These are phyloP conservation scores for Periparus ater DNA, from an alignment of 2,797 vertebrate species.

Conservation along the genomic window DNA sequence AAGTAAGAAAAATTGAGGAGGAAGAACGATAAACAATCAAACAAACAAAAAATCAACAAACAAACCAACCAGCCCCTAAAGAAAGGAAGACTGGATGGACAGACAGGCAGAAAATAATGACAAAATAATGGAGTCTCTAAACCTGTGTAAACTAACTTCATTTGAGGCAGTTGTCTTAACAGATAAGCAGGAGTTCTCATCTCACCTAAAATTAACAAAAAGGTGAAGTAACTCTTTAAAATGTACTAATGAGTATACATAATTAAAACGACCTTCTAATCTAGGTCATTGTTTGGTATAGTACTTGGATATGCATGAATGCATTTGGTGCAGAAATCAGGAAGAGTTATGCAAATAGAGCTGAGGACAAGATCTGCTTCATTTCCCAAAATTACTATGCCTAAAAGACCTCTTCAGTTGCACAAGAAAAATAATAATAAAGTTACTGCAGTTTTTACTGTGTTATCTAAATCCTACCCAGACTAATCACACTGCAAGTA, in stretches of 20 bases:
- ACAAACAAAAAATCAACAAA: not conserved
- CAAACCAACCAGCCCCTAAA: not conserved
- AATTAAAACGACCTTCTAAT: conserved; percentile 30
- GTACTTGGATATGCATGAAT: not conserved
- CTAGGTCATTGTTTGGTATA: conserved; percentile 35
- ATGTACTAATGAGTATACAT: not conserved
- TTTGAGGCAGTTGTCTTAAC: not conserved
- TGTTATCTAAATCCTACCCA: not conserved
- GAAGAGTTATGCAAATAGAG: not conserved
- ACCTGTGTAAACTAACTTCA: not conserved
- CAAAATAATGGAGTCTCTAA: not conserved
- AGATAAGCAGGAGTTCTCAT: not conserved
- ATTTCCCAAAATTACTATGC: not conserved
- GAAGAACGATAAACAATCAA: not conserved
- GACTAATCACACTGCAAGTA: not conserved
- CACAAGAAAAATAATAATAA: not conserved
- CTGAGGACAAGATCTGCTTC: not conserved
- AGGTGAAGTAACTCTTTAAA: not conserved
- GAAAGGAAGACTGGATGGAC: not conserved
- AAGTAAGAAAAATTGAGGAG: not conserved
- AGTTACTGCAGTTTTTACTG: not conserved
- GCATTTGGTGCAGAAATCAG: not conserved
- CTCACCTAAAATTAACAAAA: not conserved
- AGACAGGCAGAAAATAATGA: not conserved
- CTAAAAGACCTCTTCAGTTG: not conserved